These are phyloP conservation scores for Pseudopipra pipra DNA, from an alignment of 2,113 vertebrate species.

Conservation along the genomic window DNA sequence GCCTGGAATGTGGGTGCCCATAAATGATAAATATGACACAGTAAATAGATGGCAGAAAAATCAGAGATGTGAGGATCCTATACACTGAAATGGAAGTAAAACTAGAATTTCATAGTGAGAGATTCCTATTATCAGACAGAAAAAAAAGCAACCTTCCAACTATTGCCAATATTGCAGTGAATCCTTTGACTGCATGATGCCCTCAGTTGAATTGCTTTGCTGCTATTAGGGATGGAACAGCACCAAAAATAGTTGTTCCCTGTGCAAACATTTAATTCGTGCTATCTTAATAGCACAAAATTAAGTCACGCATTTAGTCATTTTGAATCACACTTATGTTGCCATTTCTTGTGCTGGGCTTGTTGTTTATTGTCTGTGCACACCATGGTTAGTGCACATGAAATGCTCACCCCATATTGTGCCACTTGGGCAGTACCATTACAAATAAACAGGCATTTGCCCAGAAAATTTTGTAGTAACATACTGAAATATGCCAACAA, in stretches of 20 bases:
- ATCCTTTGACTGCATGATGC: background rate
- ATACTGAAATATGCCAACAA: background rate
- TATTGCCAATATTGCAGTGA: background rate
- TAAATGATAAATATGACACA: background rate
- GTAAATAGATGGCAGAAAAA: background rate
- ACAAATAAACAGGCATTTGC: background rate
- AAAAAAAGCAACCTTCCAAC: background rate
- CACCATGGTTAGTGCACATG: background rate
- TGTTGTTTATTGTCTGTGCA: background rate
- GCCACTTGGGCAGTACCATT: background rate
- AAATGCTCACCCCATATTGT: background rate
- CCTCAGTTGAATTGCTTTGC: background rate
- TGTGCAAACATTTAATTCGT: background rate
- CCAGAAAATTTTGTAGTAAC: background rate
- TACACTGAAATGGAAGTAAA: background rate
- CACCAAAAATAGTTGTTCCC: background rate
- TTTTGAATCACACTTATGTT: background rate
- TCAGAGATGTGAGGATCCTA: background rate
- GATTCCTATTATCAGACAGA: background rate
- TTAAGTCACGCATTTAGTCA: background rate
- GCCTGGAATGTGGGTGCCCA: background rate
- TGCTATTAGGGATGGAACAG: background rate
- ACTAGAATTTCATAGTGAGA: background rate
- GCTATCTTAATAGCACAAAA: background rate
- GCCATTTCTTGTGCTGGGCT: background rate